phyloP scores from a whole-genome alignment of 92 coral and sea anemone species.

The Palythoa grandis region DNA sequence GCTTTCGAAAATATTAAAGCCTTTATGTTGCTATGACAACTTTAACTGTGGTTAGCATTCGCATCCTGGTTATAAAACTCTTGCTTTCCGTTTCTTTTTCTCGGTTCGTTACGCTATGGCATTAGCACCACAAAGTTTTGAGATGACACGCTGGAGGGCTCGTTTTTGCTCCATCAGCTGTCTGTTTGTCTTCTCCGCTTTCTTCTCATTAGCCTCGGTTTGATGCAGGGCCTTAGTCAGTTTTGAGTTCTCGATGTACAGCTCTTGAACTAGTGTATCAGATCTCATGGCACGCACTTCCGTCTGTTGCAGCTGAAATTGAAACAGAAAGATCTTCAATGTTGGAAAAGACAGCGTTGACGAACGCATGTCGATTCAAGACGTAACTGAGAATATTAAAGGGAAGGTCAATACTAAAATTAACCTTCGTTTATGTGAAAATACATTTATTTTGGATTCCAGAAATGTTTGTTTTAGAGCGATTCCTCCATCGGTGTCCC shows the following conservation, averaged over 20 bases:
- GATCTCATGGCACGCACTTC: constrained; percentile 83
- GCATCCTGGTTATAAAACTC: background rate
- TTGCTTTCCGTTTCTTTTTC: background rate
- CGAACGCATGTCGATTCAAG: too few relatives aligned
- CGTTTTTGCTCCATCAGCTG: constrained; percentile 96
- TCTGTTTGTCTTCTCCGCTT: constrained; percentile 90
- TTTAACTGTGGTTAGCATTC: background rate
- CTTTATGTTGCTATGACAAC: too few relatives aligned
- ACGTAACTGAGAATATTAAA: too few relatives aligned
- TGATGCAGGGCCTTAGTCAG: constrained; percentile 91
- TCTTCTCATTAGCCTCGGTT: constrained; percentile 92
- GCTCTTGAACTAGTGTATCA: constrained; percentile 90
- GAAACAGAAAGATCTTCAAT: background rate
- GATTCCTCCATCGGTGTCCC: too few relatives aligned
- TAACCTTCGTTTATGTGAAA: too few relatives aligned
- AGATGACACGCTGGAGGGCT: constrained; percentile 95
- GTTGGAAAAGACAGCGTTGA: too few relatives aligned
- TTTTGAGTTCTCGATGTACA: constrained; percentile 94
- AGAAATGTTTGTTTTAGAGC: too few relatives aligned
- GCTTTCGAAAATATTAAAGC: too few relatives aligned
- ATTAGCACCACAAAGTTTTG: constrained; percentile 98
- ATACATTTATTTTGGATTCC: too few relatives aligned
- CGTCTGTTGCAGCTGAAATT: constrained; percentile 80
- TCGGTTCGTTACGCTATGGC: constrained; percentile 73
- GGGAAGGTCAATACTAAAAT: too few relatives aligned